phyloP scores from a whole-genome alignment of 2,113 vertebrate genomes.

The Tragelaphus strepsiceros region DNA sequence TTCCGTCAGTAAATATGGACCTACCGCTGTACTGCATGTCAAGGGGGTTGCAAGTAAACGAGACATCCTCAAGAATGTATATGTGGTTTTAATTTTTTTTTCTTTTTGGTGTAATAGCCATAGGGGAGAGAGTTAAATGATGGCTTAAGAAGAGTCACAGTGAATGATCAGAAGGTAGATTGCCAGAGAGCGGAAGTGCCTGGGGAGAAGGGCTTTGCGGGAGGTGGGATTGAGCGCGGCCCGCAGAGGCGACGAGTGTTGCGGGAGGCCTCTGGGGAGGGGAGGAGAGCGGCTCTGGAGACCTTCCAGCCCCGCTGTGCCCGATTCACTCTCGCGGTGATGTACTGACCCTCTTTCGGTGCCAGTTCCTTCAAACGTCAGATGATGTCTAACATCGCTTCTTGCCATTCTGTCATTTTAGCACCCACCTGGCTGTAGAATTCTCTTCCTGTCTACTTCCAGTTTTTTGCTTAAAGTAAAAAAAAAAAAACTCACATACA shows the following conservation, averaged over 20 bases:
- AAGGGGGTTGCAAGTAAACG: not conserved
- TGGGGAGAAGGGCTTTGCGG: not conserved
- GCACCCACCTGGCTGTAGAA: not conserved
- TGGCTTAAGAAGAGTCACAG: not conserved
- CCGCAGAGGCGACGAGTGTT: not conserved
- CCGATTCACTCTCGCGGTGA: not conserved
- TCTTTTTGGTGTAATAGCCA: not conserved
- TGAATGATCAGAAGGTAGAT: not conserved
- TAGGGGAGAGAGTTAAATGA: not conserved
- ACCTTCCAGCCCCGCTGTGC: not conserved
- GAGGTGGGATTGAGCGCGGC: not conserved
- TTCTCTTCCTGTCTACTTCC: not conserved
- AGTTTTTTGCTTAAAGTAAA: not conserved
- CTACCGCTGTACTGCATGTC: not conserved
- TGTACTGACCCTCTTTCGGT: not conserved
- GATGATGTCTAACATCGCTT: not conserved
- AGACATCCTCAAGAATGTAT: not conserved
- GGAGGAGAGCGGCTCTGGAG: fast-evolving
- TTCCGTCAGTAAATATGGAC: not conserved
- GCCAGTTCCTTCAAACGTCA: not conserved
- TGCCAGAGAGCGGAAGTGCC: not conserved
- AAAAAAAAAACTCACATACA: not conserved
- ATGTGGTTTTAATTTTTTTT: not conserved
- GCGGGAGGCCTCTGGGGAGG: not conserved
- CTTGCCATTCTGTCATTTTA: not conserved